phyloP scores from a whole-genome alignment of 1,140 invertebrate species.

The Caenorhabditis brenneri region DNA sequence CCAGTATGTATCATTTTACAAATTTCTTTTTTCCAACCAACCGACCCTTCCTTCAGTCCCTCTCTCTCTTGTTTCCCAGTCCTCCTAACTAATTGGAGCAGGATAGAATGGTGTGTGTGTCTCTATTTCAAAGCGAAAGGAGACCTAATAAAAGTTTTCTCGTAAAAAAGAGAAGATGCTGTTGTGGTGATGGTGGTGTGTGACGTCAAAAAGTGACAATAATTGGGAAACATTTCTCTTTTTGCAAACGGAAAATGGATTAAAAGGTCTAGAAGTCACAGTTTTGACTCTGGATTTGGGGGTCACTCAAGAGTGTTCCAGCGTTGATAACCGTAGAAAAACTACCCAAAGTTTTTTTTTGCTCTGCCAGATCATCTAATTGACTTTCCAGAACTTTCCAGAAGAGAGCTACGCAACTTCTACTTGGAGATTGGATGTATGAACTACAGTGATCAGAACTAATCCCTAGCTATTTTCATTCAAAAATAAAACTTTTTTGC shows the following conservation, averaged over 20 bases:
- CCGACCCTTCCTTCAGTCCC: too few species aligned
- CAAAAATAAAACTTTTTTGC: neutral
- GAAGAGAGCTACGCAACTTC: too few species aligned
- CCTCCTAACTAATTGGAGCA: neutral
- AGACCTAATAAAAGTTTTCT: neutral
- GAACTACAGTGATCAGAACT: neutral
- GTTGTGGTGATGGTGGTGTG: neutral
- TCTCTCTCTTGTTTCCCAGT: neutral
- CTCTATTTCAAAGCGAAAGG: neutral
- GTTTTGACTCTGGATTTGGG: too few species aligned
- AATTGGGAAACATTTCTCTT: too few species aligned
- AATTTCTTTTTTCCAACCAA: constrained; percentile 28
- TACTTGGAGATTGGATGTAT: too few species aligned
- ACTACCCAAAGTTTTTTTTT: too few species aligned
- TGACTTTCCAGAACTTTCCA: too few species aligned
- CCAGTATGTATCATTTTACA: constrained; percentile 23
- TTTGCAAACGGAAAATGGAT: too few species aligned
- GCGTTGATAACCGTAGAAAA: too few species aligned
- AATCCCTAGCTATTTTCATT: neutral
- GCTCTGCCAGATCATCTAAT: too few species aligned
- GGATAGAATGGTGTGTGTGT: neutral
- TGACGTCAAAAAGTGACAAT: neutral
- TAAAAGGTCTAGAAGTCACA: too few species aligned
- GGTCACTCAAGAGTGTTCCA: too few species aligned
- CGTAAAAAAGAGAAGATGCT: neutral